Evolutionary conservation across 2,113 vertebrate species (phyloP), one percentile per base, ranked within the genome.

Genomic region (Notothenia coriiceps): DNA sequence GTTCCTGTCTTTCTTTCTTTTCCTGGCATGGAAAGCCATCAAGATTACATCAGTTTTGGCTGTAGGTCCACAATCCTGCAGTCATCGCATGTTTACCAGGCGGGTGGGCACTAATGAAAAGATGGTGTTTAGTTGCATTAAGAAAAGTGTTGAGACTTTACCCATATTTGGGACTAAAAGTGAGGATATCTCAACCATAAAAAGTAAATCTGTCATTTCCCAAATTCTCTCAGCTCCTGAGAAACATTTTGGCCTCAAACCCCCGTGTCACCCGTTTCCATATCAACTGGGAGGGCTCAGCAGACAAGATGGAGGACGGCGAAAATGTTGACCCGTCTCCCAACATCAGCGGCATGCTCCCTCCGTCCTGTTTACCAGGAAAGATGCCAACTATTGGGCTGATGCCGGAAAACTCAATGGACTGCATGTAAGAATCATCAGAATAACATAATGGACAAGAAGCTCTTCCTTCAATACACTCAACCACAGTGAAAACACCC

Each of bases 211-310:
- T 78, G 47, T 59, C 56, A 11, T 50, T 44, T 57, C 8, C 11
- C 10, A 15, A 0, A 2, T 65, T 33, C 2, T 50, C 44, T 10
- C 74, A 98, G 97, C 95, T 98, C 77, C 97, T 97, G 88, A 95
- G 97, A 70, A 98, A 98, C 88, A 97, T 98, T 90, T 86, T 98
- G 91, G 96, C 96, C 9, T 97, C 97, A 0, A 98, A 97, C 74
- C 97, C 97, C 14, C 94, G 97, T 1, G 97, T 98, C 35, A 98
- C 97, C 25, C 94, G 97, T 44, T 98, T 98, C 83, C 97, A 97
- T 60, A 98, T 98, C 92, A 98, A 97, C 90, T 98, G 97, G 97
- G 97, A 98, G 25, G 95, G 93, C 77, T 87, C 84, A 47, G 86
- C 89, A 2, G 96, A 97, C 80, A 95, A 95, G 84, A 93, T 96